Base-by-base conservation (phyloP, 2,888 invertebrate species). In the Phyllotreta striolata region DNA sequence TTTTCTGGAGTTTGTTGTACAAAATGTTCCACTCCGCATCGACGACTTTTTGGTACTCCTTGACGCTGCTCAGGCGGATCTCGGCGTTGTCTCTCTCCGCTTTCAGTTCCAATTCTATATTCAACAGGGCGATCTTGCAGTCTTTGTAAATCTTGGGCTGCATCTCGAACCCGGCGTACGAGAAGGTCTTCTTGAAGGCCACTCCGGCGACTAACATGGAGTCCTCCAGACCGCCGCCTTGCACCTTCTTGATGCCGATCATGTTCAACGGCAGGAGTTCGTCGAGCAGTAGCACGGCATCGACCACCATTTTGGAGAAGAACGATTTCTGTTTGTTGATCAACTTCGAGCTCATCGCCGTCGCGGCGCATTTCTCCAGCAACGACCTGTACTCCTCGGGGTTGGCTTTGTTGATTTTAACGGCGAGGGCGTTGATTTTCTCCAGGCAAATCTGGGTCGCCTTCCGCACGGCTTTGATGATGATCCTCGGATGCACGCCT, bases 131-230 rank as follows among this genome's bases (percentile, higher is more conserved):
- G 68, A 99, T 98, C 84, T 93, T 95, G 73, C 96, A 96, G 68
- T 91, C 86, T 9, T 86, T 80, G 78, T 98, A 99, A 14, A 86
- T 87, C 84, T 99, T 99, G 0, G 96, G 97, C 78, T 99, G 99
- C 99, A 99, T 99, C 84, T 99, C 98, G 80, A 99, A 99, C 7
- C 99, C 99, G 70, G 99, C 99, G 79, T 99, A 99, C 0, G 98
- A 97, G 85, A 99, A 99, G 0, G 99, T 98, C 84, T 99, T 99
- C 84, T 99, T 98, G 82, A 99, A 99, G 0, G 98, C 97, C 0
- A 99, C 98, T 9, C 99, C 97, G 4, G 91, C 88, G 0, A 99
- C 91, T 3, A 99, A 84, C 75, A 90, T 85, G 0, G 98, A 98
- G 72, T 99, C 98, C 76, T 92, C 92, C 1, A 92, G 76, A 0